Percentiles rank a stretch among this genome's conserved stretches.
phyloP scores from a whole-genome alignment of 2,888 invertebrate genomes.

The Leucoma salicis region DNA sequence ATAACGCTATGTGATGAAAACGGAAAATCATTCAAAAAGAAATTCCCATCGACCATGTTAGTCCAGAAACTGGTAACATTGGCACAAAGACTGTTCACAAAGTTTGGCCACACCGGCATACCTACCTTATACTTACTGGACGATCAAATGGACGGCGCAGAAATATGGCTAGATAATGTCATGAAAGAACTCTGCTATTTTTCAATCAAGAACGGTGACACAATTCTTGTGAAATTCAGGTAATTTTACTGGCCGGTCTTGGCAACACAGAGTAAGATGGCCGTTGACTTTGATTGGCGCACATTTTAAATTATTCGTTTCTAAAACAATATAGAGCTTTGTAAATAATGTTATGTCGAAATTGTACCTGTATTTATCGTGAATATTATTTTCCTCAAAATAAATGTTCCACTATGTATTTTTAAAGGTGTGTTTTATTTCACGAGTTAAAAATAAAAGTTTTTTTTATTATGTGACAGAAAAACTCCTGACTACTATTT shows the following conservation, averaged over 20 bases:
- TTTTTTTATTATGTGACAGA: too few relatives aligned
- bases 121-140: constrained; percentile 79
- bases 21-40: constrained; percentile 85
- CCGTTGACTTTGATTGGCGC: constrained; percentile 36
- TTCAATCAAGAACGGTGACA: constrained; percentile 92
- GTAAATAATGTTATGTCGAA: constrained; percentile 62
- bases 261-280: constrained; percentile 39
- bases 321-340: constrained; percentile 51
- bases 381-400: constrained; percentile 55
- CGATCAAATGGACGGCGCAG: constrained; percentile 82
- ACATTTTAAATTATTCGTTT: constrained; percentile 40
- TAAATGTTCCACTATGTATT: constrained; percentile 70
- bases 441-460: too few relatives aligned
- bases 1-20: constrained; percentile 76
- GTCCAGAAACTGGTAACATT: constrained; percentile 92
- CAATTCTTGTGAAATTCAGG: constrained; percentile 86
- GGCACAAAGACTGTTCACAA: constrained; percentile 88
- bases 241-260: constrained; percentile 43
- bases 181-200: constrained; percentile 92
- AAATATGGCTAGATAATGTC: constrained; percentile 90
- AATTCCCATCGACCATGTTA: constrained; percentile 88
- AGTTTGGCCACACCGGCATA: constrained; percentile 51
- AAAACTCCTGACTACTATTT: too few relatives aligned
- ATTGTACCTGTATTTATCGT: constrained; percentile 73
- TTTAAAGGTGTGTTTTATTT: constrained; percentile 53